Evolutionary conservation across 2,113 vertebrate genomes (phyloP).

Genomic region (Coptodon bakossiorum): DNA sequence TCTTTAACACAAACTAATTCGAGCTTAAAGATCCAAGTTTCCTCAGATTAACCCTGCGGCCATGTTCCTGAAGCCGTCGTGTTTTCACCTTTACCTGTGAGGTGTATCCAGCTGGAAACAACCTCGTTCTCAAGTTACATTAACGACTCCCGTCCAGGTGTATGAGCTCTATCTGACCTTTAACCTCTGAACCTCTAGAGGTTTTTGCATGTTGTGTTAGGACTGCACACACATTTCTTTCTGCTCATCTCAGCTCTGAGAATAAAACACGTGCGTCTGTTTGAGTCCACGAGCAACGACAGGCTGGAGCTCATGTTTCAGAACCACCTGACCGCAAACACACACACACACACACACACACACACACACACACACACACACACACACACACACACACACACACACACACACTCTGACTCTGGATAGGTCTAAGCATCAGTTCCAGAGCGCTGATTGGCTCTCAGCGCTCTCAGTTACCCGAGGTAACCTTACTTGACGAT

Average conservation of each 20-base stretch:
- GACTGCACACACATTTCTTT: neutral
- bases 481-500: conserved; percentile 24
- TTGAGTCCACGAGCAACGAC: neutral
- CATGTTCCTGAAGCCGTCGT: accelerated
- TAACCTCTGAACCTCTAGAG: neutral
- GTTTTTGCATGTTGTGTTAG: neutral
- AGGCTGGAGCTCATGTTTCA: neutral
- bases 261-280: neutral
- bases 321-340: neutral
- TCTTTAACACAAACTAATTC: neutral
- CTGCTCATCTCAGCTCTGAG: neutral
- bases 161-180: neutral
- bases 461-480: neutral
- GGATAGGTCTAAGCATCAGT: conserved; percentile 15
- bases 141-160: accelerated
- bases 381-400: too few species aligned
- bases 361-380: too few species aligned
- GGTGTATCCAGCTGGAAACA: neutral
- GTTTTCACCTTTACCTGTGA: neutral
- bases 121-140: neutral
- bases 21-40: neutral
- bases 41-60: neutral
- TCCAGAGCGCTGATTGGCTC: conserved; percentile 1
- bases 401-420: neutral
- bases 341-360: too few species aligned